Evolutionary conservation across 1,140 invertebrate genomes (phyloP), one percentile per base, ranked within the genome.

Genomic region (Babylonia areolata): DNA sequence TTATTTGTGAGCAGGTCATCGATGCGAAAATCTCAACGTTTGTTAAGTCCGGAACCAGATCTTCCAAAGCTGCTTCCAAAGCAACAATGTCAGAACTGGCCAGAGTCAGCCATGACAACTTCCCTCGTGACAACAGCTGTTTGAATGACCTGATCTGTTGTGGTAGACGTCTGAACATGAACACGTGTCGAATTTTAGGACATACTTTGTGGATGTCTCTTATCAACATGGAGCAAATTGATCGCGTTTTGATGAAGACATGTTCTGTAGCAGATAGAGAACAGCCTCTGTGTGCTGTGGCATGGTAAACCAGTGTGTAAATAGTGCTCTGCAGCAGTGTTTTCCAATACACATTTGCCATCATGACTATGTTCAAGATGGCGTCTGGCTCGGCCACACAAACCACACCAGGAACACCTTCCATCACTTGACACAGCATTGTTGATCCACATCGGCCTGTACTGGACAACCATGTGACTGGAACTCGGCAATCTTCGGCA

Each of bases 301-400:
- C 69, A n/a, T n/a, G 12, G 9, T 12, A 33, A 23, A 73, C 69
- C 11, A 73, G 20, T 33, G 31, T 33, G 31, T 6, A 33, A 23
- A 73, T 33, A 9, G 69, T n/a, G 69, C 31, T 73, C 28, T 73
- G 6, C 28, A 73, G 69, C 20, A 73, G 28, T 9, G 69, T 23
- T 9, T 17, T 73, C 31, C 31, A 9, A 9, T n/a, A 12, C 6
- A n/a, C 11, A 11, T 33, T 73, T 73, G 20, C 31, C 69, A n/a
- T 73, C 23, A n/a, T 9, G 31, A n/a, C 69, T 12, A 73, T 73
- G 69, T 73, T 73, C 11, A 73, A n/a, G 69, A 73, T 73, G 79
- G 35, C 35, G n/a, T n/a, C n/a, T n/a, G n/a, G n/a, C n/a, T n/a
- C n/a, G n/a, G n/a, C n/a, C n/a, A n/a, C n/a, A n/a, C n/a, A n/a